These are phyloP conservation scores for Cyprinella venusta DNA, from an alignment of 2,797 vertebrate species.

Conservation along the genomic window DNA sequence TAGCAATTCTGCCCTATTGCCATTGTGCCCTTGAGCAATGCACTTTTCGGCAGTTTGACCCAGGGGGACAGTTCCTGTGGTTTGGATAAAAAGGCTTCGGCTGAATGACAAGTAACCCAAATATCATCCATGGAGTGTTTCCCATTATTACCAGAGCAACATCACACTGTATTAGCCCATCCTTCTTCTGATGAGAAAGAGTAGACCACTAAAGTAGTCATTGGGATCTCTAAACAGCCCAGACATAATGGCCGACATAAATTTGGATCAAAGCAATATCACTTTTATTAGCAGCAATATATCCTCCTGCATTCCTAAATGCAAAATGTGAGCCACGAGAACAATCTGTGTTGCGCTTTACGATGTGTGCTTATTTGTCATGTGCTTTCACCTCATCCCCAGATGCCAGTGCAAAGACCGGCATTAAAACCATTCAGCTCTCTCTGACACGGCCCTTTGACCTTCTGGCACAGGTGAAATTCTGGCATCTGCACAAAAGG, in stretches of 20 bases:
- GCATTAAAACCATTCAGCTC: constrained; percentile 24
- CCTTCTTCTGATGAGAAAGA: constrained; percentile 14
- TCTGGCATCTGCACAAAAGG: constrained; percentile 3
- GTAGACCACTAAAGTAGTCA: constrained; percentile 4
- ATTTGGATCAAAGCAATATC: constrained; percentile 37
- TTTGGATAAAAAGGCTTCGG: constrained; percentile 10
- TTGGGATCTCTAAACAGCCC: constrained; percentile 1
- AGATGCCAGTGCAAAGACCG: constrained; percentile 11
- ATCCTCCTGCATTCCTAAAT: constrained; percentile 16
- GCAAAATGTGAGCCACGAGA: constrained; percentile 26
- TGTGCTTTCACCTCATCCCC: constrained; percentile 20
- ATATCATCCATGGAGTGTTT: constrained; percentile 29
- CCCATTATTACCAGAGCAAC: constrained; percentile 13
- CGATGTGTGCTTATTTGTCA: constrained; percentile 9
- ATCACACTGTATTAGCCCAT: constrained; percentile 10
- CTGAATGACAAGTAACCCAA: constrained; percentile 34
- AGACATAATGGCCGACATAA: constrained; percentile 14
- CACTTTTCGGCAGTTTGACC: neutral
- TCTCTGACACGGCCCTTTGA: constrained; percentile 10
- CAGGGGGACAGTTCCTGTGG: neutral
- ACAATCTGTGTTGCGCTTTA: constrained; percentile 35
- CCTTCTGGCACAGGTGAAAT: constrained; percentile 15
- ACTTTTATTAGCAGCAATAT: constrained; percentile 28
- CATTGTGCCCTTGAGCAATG: neutral
- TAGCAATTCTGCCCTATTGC: constrained; percentile 26